These are phyloP conservation scores for Bradypodion ventrale DNA, from an alignment of 2,797 vertebrate genomes.

Conservation along the genomic window DNA sequence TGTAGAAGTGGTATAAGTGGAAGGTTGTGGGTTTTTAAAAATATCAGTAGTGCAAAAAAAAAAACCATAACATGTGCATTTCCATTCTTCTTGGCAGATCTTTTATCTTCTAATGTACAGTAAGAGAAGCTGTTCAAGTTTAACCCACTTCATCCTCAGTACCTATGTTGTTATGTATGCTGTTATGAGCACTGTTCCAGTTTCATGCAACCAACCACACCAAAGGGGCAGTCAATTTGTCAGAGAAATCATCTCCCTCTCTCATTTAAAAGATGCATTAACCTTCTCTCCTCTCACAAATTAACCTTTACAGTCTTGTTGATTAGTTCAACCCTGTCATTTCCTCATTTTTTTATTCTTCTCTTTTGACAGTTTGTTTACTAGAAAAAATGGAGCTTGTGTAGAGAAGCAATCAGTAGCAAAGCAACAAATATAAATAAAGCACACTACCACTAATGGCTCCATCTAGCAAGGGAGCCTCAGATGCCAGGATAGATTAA, in stretches of 20 bases:
- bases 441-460: no score
- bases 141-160: neutral
- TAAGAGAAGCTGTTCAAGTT: neutral
- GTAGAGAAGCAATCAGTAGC: neutral
- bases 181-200: neutral
- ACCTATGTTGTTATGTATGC: neutral
- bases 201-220: neutral
- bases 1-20: neutral
- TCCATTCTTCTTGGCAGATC: neutral
- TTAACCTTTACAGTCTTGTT: constrained; percentile 19
- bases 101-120: neutral
- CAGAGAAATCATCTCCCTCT: constrained; percentile 1
- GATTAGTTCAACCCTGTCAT: neutral
- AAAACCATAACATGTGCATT: neutral
- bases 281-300: neutral
- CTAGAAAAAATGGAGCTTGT: neutral
- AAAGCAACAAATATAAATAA: neutral
- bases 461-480: neutral
- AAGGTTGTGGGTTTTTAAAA: no score
- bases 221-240: constrained; percentile 2
- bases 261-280: constrained; percentile 18
- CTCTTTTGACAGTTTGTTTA: neutral
- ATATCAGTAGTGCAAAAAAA: neutral
- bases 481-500: neutral
- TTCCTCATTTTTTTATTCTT: neutral